Evolutionary conservation across 1,140 invertebrate genomes (phyloP), one percentile per base, ranked within the genome.

Genomic region (Mycetomoellerius zeteki): DNA sequence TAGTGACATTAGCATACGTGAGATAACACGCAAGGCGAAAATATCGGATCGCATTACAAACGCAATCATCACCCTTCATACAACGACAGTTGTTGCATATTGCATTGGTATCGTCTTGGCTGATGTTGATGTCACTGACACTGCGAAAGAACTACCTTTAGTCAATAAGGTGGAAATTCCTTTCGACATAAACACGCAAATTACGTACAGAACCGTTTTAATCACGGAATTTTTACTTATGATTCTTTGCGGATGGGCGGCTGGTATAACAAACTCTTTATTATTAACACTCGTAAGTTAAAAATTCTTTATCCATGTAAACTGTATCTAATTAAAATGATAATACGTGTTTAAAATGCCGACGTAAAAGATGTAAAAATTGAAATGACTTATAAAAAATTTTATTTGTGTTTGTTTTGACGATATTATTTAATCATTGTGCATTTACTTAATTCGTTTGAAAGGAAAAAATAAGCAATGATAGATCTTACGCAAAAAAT

Each of bases 1-100:
- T 3, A 37, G 0, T 10, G 27, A 80, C 1, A 27, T 81, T 10
- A 58, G 10, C 5, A 24, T 81, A 30, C 50, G 60, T 19, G 52
- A 78, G 24, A 33, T 12, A 24, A n/a, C 8, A 19, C 33, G 58
- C 27, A 78, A 78, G 21, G 58, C 76, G 6, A 78, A 52, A 78
- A 65, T 78, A 14, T 78, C 76, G 19, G 76, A 78, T 65, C 60
- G 60, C 8, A 65, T 78, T 65, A 27, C 21, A 56, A 81, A 81
- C 2, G 7, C 30, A 16, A 37, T 78, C 3, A 10, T 81, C 16
- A 43, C 5, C 19, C 78, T 71, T 43, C 65, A 81, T 10, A 71
- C 65, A 5, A 2, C 56, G 8, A 56, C 64, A 14, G 58, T 71
- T 27, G n/a, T 81, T 37, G 10, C 33, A 33, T 71, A 71, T 14